Percentiles rank a stretch among this genome's conserved stretches.
Conservation (phyloP, 2,888 invertebrate genomes). For the Lamproptera curius region DNA sequence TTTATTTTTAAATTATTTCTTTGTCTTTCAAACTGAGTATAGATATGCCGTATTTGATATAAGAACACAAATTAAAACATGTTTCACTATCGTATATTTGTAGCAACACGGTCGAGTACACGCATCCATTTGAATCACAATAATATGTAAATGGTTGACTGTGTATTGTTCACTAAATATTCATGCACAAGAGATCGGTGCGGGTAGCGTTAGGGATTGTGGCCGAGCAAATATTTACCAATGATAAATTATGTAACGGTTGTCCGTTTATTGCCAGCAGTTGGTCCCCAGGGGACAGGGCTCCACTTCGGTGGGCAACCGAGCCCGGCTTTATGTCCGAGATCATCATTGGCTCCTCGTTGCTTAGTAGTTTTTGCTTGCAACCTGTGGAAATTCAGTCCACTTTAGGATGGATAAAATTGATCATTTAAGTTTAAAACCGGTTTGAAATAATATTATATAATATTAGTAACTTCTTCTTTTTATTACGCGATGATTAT, state of each 20-base stretch:
- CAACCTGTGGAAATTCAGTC: slow-evolving; percentile 49
- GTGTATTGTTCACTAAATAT: slow-evolving; percentile 5
- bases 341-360: slow-evolving; percentile 88
- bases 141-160: slow-evolving; percentile 1
- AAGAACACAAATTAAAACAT: no score
- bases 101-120: no score
- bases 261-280: slow-evolving; percentile 92
- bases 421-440: no score
- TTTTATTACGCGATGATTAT: no score
- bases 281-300: slow-evolving; percentile 91
- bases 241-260: slow-evolving; percentile 83
- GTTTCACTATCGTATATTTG: no score
- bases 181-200: background rate
- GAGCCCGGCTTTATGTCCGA: slow-evolving; percentile 94
- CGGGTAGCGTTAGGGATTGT: slow-evolving; percentile 16
- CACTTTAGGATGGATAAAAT: no score
- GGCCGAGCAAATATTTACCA: slow-evolving; percentile 59
- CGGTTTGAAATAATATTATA: no score
- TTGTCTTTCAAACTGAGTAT: no score
- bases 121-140: slow-evolving; percentile 1
- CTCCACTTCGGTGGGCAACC: slow-evolving; percentile 93
- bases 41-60: no score
- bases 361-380: slow-evolving; percentile 68
- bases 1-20: no score
- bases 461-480: no score